These are phyloP conservation scores for Todus mexicanus DNA, from an alignment of 2,797 vertebrate genomes.

Conservation along the genomic window DNA sequence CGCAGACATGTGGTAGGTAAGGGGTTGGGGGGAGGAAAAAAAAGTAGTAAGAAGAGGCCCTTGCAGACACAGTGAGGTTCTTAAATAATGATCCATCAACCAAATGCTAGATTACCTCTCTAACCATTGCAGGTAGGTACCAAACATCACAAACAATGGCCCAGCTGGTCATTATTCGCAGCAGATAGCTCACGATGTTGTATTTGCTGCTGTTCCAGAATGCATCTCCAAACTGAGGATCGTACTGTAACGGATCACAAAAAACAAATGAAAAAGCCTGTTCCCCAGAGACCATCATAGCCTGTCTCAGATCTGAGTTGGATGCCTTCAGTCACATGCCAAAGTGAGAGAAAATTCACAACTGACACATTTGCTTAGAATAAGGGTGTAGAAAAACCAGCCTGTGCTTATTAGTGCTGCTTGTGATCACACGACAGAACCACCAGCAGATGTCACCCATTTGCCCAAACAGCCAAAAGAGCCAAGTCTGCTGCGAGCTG, in stretches of 20 bases:
- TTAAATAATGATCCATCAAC: background rate
- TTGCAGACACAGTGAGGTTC: background rate
- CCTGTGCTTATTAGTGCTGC: background rate
- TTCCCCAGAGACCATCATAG: background rate
- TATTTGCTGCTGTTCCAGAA: slow-evolving; percentile 97
- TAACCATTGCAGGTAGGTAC: slow-evolving; percentile 92
- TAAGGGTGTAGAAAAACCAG: background rate
- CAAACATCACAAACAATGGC: slow-evolving; percentile 94
- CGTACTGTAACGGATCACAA: slow-evolving; percentile 79
- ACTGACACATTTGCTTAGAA: background rate
- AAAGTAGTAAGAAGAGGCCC: background rate
- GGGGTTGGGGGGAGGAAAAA: background rate
- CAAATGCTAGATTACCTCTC: slow-evolving; percentile 76
- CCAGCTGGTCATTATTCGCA: slow-evolving; percentile 96
- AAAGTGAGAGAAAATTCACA: background rate
- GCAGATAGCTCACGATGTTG: slow-evolving; percentile 90
- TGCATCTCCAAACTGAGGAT: slow-evolving; percentile 92
- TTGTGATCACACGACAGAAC: background rate
- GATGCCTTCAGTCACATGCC: background rate
- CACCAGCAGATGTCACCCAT: background rate
- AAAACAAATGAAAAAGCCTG: background rate
- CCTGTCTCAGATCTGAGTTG: background rate
- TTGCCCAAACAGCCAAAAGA: background rate
- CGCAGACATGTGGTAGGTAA: background rate
- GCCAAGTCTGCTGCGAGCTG: background rate